phyloP scores from a whole-genome alignment of 2,797 vertebrate species.

The Cuniculus paca region DNA sequence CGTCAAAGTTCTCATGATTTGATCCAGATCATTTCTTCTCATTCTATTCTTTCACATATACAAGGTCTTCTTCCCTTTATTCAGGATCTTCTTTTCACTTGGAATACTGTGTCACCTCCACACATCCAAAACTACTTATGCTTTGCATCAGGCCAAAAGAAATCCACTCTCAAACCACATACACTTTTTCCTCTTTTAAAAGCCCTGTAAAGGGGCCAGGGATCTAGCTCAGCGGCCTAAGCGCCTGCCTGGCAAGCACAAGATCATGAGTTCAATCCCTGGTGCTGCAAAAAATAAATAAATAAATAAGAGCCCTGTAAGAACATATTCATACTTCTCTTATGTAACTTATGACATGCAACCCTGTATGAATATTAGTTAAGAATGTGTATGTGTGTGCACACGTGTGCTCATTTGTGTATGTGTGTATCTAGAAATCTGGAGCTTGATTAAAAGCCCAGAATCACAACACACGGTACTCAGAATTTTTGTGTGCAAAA shows the following conservation, averaged over 20 bases:
- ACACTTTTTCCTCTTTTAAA: conserved; percentile 4
- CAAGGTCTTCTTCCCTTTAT: background rate
- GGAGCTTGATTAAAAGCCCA: conserved; percentile 11
- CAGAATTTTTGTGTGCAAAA: background rate
- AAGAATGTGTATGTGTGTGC: background rate
- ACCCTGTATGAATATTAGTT: background rate
- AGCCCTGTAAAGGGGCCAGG: too few relatives aligned
- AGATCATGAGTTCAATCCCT: too few relatives aligned
- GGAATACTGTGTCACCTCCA: conserved; percentile 20
- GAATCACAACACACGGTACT: background rate
- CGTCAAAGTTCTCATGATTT: background rate
- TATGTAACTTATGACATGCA: background rate
- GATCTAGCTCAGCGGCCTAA: too few relatives aligned
- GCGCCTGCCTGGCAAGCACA: too few relatives aligned
- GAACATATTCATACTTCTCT: background rate
- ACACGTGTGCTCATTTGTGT: background rate
- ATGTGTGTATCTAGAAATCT: background rate
- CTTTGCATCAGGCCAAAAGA: background rate
- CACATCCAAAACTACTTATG: background rate
- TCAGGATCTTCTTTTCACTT: background rate
- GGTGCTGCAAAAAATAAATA: too few relatives aligned
- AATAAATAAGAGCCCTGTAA: too few relatives aligned
- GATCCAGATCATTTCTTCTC: background rate
- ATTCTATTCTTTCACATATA: background rate
- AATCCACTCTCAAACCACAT: background rate